Evolutionary conservation across 2,888 invertebrate species (phyloP).

Genomic region (Drosophila algonquin): DNA sequence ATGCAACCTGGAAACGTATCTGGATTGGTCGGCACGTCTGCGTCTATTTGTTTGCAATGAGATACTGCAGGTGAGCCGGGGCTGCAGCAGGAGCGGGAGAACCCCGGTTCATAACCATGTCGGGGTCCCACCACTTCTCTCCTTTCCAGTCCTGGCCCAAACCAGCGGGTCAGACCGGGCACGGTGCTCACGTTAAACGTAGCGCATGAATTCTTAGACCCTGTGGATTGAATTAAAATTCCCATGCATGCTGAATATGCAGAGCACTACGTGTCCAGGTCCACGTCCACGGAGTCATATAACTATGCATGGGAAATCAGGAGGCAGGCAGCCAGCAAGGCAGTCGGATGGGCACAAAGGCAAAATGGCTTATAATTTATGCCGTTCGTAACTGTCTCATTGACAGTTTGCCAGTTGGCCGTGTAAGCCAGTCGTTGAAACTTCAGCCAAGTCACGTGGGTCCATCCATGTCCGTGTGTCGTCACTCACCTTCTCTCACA

Average conservation of each 20-base stretch:
- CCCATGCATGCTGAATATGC: conserved; percentile 59
- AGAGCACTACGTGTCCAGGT: conserved; percentile 22
- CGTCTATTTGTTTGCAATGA: conserved; percentile 84
- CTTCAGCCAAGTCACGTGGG: conserved; percentile 64
- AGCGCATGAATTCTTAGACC: conserved; percentile 51
- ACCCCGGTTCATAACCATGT: conserved; percentile 74
- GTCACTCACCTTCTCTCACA: no score
- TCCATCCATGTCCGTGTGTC: conserved; percentile 8
- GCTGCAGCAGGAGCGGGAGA: conserved; percentile 81
- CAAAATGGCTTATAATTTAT: conserved; percentile 63
- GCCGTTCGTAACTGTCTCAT: conserved; percentile 59
- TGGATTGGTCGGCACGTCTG: conserved; percentile 84
- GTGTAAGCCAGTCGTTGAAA: conserved; percentile 57
- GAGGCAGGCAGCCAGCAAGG: background rate
- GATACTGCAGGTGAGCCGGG: conserved; percentile 82
- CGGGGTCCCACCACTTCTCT: conserved; percentile 17
- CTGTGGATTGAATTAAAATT: conserved; percentile 63
- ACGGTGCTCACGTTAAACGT: conserved; percentile 40
- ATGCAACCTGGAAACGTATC: conserved; percentile 84
- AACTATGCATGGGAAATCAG: conserved; percentile 10
- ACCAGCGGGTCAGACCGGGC: conserved; percentile 21
- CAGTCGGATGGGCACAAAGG: background rate
- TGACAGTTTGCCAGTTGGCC: conserved; percentile 65
- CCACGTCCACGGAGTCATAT: conserved; percentile 16
- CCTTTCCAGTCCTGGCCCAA: background rate